These are phyloP conservation scores for Mastacembelus armatus DNA, from an alignment of 2,797 vertebrate species.

Conservation along the genomic window DNA sequence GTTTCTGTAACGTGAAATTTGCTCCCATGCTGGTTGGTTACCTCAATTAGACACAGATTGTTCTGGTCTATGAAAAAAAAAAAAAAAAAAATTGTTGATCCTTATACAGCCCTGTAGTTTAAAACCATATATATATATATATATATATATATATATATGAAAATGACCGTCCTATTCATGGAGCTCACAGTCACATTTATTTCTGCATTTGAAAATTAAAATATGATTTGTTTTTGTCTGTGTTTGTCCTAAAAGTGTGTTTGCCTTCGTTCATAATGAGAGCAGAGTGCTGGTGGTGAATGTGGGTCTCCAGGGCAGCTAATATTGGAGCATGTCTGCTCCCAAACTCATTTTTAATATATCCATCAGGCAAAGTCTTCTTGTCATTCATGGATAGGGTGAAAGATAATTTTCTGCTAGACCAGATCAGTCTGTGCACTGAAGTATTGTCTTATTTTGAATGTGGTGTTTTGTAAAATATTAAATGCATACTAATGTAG, in stretches of 20 bases:
- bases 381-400: constrained; percentile 2
- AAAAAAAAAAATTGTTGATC: neutral
- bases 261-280: constrained; percentile 31
- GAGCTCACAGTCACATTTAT: neutral
- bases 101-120: neutral
- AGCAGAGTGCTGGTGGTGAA: constrained; percentile 7
- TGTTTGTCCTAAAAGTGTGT: constrained; percentile 9
- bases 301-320: constrained; percentile 46
- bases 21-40: neutral
- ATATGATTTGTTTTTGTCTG: constrained; percentile 3
- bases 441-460: neutral
- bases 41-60: neutral
- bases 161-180: neutral
- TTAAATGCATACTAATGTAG: constrained; percentile 8
- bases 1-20: neutral
- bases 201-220: neutral
- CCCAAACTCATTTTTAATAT: constrained; percentile 28
- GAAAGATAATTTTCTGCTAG: constrained; percentile 49
- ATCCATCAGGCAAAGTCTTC: constrained; percentile 13
- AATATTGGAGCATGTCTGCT: constrained; percentile 34
- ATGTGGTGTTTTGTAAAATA: constrained; percentile 17
- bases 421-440: constrained; percentile 19
- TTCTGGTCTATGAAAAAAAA: neutral
- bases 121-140: neutral
- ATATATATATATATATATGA: neutral